These are phyloP conservation scores for Ptilodon capucinus DNA, from an alignment of 2,888 invertebrate genomes.

Conservation along the genomic window DNA sequence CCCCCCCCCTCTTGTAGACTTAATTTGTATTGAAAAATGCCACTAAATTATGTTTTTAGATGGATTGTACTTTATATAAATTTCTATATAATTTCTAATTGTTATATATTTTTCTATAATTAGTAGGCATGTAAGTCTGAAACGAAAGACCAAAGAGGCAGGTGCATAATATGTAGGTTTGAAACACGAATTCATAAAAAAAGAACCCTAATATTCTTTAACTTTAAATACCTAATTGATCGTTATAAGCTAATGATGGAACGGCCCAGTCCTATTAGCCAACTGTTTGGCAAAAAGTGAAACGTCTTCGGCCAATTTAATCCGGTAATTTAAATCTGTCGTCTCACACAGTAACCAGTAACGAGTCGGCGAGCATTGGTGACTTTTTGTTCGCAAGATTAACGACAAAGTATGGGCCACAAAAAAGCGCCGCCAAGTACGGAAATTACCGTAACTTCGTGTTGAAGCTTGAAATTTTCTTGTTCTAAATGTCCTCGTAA, in stretches of 20 bases:
- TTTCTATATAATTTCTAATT: too few species aligned
- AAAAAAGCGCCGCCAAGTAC: constrained; percentile 75
- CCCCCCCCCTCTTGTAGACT: too few species aligned
- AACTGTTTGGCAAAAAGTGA: constrained; percentile 31
- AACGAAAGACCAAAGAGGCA: too few species aligned
- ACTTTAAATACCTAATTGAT: not conserved
- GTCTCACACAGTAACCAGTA: constrained; percentile 63
- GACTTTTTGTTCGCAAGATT: constrained; percentile 78
- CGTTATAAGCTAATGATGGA: not conserved
- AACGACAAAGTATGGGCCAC: constrained; percentile 77
- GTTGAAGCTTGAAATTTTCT: constrained; percentile 78
- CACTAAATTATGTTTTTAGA: too few species aligned
- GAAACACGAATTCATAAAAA: too few species aligned
- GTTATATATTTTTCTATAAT: too few species aligned
- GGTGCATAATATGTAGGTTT: too few species aligned
- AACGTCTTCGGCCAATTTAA: constrained; percentile 47
- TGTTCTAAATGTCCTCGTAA: constrained; percentile 80
- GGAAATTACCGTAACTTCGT: constrained; percentile 80
- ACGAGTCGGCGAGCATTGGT: constrained; percentile 61
- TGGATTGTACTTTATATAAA: too few species aligned
- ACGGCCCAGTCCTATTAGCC: constrained; percentile 14
- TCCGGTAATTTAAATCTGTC: constrained; percentile 66
- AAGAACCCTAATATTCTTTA: too few species aligned
- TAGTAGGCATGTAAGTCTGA: too few species aligned
- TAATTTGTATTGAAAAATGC: too few species aligned